phyloP scores from a whole-genome alignment of 2,113 vertebrate genomes.

The Merops nubicus region DNA sequence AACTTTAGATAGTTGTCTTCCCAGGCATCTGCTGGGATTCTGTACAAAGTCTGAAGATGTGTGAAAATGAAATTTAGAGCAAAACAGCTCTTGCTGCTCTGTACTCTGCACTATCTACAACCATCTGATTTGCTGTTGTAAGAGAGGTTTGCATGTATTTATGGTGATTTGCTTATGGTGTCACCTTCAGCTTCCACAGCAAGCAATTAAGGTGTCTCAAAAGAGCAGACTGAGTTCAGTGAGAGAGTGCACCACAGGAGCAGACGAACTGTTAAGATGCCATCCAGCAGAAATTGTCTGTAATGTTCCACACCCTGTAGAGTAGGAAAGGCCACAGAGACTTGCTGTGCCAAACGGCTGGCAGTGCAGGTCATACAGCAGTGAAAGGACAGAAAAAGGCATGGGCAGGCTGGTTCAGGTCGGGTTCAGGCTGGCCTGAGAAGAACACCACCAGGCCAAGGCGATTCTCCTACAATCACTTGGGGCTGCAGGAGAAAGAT shows the following conservation, averaged over 20 bases:
- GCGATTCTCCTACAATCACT: neutral
- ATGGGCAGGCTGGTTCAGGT: neutral
- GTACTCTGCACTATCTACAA: neutral
- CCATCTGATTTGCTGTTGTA: neutral
- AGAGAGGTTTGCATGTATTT: neutral
- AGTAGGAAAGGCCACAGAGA: neutral
- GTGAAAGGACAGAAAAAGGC: neutral
- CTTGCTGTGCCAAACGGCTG: neutral
- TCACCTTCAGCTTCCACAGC: constrained; percentile 43
- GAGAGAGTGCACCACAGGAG: neutral
- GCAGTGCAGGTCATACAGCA: neutral
- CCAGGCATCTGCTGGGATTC: constrained; percentile 1
- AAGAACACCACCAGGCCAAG: neutral
- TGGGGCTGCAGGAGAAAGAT: neutral
- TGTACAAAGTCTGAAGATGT: neutral
- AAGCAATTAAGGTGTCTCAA: neutral
- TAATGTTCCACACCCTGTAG: neutral
- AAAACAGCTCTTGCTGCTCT: neutral
- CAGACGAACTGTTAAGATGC: neutral
- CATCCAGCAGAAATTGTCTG: neutral
- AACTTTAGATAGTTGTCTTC: neutral
- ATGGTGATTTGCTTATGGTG: constrained; percentile 20
- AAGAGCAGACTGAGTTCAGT: neutral
- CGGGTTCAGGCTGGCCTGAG: too few relatives aligned
- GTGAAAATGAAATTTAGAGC: constrained; percentile 22